Evolutionary conservation across 1,140 invertebrate genomes (phyloP).

Genomic region (Drosophila orena): DNA sequence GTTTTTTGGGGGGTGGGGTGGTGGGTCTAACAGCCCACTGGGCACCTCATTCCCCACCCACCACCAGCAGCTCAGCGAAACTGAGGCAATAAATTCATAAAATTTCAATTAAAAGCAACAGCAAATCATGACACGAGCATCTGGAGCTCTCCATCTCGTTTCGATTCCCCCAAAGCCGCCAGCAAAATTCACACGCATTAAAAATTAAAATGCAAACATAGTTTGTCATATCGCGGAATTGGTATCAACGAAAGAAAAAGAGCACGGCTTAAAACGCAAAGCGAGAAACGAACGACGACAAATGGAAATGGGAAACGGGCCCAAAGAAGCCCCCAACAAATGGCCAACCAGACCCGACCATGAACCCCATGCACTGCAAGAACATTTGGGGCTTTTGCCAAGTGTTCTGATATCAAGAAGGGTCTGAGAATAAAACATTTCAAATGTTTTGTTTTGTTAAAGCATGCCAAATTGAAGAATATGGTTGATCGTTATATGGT

Average conservation of each 20-base stretch:
- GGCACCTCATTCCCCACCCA: conserved; percentile 1
- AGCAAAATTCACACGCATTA: conserved; percentile 84
- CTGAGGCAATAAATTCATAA: conserved; percentile 82
- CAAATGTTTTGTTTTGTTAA: not conserved
- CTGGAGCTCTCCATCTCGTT: conserved; percentile 51
- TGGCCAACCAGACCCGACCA: conserved; percentile 27
- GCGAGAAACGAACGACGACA: conserved; percentile 47
- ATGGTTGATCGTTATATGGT: too few species aligned
- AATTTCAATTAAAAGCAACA: conserved; percentile 85
- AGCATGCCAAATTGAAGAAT: too few species aligned
- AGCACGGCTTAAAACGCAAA: conserved; percentile 25
- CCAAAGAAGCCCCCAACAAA: conserved; percentile 33
- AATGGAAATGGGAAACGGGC: conserved; percentile 70
- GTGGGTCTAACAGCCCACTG: not conserved
- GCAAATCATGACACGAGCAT: conserved; percentile 82
- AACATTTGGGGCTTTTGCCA: not conserved
- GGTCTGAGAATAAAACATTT: not conserved
- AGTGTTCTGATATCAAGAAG: too few species aligned
- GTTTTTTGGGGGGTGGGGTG: not conserved
- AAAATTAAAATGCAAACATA: conserved; percentile 84
- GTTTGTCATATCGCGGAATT: conserved; percentile 83
- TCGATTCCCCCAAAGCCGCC: conserved; percentile 40
- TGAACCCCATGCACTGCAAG: conserved; percentile 29
- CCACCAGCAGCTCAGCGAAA: conserved; percentile 18
- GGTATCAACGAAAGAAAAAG: conserved; percentile 62